Base-by-base conservation (phyloP, 2,888 invertebrate genomes). In the Campopleginae sp. region DNA sequence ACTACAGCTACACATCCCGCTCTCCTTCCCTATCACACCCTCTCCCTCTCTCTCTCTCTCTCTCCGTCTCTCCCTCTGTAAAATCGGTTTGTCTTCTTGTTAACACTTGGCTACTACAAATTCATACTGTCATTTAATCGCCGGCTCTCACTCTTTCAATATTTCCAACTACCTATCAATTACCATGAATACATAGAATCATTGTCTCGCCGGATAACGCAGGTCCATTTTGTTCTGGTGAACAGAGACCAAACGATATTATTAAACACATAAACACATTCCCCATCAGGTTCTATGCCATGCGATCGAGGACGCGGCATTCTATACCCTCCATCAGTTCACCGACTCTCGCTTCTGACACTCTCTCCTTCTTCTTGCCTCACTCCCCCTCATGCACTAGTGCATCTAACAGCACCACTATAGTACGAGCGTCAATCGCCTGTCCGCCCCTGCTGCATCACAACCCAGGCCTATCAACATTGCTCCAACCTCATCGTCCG, bases 401-500 rank as follows among this genome's bases (percentile, higher is more conserved):
- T 58, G 58, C 58, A 58, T 58, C 58, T 58, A 58, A 58, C 46
- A 63, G 44, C 42, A 65, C 23, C 23, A 46, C 33, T 23, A 71
- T 38, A 71, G 71, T 58, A 71, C 44, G 44, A 66, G 80, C 42
- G 82, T 83, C 85, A 86, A 87, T 89, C 86, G 84, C 85, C 82
- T 86, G 86, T 86, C 86, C 88, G 87, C 89, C 87, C 88, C 80
- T 87, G 70, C 66, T 65, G 58, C 70, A 75, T 42, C 75, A 31
- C 14, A 78, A 81, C 85, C 87, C 88, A 88, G 90, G 89, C 90
- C 92, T 90, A 92, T 93, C 92, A 93, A 90, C 91, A 90, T 90
- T 91, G 91, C 91, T 90, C 89, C 90, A 90, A 92, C 90, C 92
- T 91, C 92, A 91, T 91, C 58, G 91, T 90, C n/a, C n/a, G 88